A percentile compares a stretch with the other conserved stretches of the same genome.
Evolutionary conservation across 1,140 invertebrate genomes (phyloP).

Genomic region (Achroia grisella): DNA sequence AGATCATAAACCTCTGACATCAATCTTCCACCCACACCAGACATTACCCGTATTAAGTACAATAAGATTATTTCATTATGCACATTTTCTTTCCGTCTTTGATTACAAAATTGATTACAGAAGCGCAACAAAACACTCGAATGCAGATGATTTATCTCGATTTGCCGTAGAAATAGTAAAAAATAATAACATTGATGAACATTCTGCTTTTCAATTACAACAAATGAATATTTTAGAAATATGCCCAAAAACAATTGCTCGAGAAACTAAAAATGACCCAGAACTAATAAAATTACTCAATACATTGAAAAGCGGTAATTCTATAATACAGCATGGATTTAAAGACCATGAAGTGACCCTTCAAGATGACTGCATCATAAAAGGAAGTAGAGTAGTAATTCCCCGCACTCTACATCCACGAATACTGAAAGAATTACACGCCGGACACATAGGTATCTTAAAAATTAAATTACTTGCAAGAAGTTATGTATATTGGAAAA

Average conservation of each 20-base stretch:
- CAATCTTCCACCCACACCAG: too few species aligned
- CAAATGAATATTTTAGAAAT: constrained; percentile 9
- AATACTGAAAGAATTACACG: constrained; percentile 48
- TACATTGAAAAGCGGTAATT: constrained; percentile 24
- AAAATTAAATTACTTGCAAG: constrained; percentile 69
- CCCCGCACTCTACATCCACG: constrained; percentile 20
- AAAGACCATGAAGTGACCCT: constrained; percentile 8
- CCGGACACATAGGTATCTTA: constrained; percentile 57
- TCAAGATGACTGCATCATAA: constrained; percentile 3
- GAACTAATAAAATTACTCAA: neutral
- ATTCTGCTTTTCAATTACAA: constrained; percentile 4
- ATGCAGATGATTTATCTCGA: constrained; percentile 9
- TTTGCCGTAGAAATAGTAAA: constrained; percentile 3
- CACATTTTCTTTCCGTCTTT: constrained; percentile 23
- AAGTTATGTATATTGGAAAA: constrained; percentile 61
- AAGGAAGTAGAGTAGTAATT: constrained; percentile 22
- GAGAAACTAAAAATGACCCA: neutral
- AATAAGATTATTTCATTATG: constrained; percentile 40
- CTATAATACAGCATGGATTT: neutral
- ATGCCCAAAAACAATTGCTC: neutral
- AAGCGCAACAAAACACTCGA: neutral
- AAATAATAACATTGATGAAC: constrained; percentile 2
- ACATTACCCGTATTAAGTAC: constrained; percentile 32
- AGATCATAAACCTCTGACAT: constrained; percentile 65
- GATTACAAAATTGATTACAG: constrained; percentile 43